phyloP scores from a whole-genome alignment of 2,888 invertebrate species.

The Apomyelois bistriatella region DNA sequence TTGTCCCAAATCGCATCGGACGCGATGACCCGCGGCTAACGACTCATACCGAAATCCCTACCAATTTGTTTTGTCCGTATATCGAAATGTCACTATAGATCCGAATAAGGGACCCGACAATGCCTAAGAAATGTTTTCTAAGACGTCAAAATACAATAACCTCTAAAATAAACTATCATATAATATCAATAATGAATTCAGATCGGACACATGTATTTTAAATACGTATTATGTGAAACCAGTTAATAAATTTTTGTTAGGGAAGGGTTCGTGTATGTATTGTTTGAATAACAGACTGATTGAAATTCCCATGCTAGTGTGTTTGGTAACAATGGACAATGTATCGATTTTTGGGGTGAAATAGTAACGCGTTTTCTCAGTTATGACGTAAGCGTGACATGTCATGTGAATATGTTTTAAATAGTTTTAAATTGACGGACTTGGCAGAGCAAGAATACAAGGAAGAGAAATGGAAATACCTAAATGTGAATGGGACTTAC shows the following conservation, averaged over 20 bases:
- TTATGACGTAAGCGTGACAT: slow-evolving; percentile 65
- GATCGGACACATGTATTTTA: slow-evolving; percentile 77
- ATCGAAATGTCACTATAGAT: slow-evolving; percentile 33
- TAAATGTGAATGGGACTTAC: too few species aligned
- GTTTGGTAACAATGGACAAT: slow-evolving; percentile 42
- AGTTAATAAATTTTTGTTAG: slow-evolving; percentile 55
- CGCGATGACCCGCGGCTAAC: slow-evolving; percentile 76
- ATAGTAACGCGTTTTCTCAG: slow-evolving; percentile 60
- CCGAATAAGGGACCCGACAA: slow-evolving; percentile 34
- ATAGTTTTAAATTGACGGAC: slow-evolving; percentile 38
- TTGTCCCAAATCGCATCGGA: slow-evolving; percentile 76
- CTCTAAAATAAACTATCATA: slow-evolving; percentile 77
- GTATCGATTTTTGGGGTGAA: slow-evolving; percentile 63
- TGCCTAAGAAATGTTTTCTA: slow-evolving; percentile 43
- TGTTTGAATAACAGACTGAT: slow-evolving; percentile 51
- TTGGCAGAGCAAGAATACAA: too few species aligned
- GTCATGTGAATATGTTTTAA: slow-evolving; percentile 49
- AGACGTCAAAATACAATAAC: slow-evolving; percentile 50
- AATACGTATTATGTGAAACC: slow-evolving; percentile 76
- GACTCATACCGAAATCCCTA: slow-evolving; percentile 71
- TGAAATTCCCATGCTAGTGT: slow-evolving; percentile 68
- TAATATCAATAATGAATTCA: slow-evolving; percentile 78
- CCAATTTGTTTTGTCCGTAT: slow-evolving; percentile 48
- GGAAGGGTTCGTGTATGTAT: slow-evolving; percentile 36
- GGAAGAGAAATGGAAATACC: too few species aligned